A percentile compares a stretch with the other conserved stretches of the same genome.
phyloP scores from a whole-genome alignment of 37 sponge, comb jelly and placozoan species.

The Petrosia ficiformis region DNA sequence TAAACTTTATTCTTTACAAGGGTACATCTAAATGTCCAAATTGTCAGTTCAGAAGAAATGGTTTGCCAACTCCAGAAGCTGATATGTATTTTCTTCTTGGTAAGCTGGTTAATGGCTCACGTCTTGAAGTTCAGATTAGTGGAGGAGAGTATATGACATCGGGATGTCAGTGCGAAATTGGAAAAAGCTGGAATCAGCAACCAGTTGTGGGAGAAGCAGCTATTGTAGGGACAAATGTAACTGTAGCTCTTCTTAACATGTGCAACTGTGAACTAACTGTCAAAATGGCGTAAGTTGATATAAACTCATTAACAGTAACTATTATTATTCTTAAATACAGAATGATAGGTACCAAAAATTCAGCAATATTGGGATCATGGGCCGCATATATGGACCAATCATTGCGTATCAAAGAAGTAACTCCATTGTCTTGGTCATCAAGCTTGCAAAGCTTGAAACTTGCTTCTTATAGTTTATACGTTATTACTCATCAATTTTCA shows the following conservation, averaged over 20 bases:
- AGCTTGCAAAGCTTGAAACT: not conserved
- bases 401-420: not conserved
- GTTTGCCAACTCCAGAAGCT: slow-evolving; percentile 8
- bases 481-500: not conserved
- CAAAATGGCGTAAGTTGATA: not conserved
- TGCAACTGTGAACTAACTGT: slow-evolving; percentile 1
- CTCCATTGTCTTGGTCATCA: slow-evolving; percentile 5
- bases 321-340: not conserved
- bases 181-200: not conserved
- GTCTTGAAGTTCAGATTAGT: slow-evolving; percentile 5
- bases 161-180: not conserved
- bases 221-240: not conserved
- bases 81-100: slow-evolving; percentile 20
- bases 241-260: slow-evolving; percentile 3
- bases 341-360: not conserved
- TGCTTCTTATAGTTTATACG: not conserved
- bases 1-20: not conserved
- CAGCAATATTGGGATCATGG: not conserved
- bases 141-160: not conserved
- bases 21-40: not conserved
- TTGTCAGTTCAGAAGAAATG: not conserved
- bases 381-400: not conserved
- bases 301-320: not conserved
- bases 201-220: slow-evolving; percentile 6
- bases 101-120: slow-evolving; percentile 14